These are phyloP conservation scores for Callinectes sapidus DNA, from an alignment of 2,888 invertebrate genomes.

Conservation along the genomic window DNA sequence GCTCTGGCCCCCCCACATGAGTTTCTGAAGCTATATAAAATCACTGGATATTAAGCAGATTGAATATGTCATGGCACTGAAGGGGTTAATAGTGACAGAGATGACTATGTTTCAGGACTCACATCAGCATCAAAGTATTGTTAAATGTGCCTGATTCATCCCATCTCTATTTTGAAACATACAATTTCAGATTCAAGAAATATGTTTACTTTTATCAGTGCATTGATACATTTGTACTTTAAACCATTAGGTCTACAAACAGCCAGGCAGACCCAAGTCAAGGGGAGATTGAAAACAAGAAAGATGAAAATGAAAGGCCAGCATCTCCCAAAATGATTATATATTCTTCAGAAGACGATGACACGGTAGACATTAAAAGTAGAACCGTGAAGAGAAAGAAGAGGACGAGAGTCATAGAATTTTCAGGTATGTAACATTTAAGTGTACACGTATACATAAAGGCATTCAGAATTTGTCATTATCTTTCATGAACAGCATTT, in stretches of 20 bases:
- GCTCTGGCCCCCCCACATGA: no score
- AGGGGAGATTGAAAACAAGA: neutral
- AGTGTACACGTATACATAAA: neutral
- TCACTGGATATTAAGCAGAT: no score
- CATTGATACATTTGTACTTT: neutral
- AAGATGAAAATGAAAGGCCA: neutral
- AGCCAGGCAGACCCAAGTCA: neutral
- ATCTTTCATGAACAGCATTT: neutral
- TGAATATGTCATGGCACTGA: no score
- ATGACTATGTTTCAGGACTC: neutral
- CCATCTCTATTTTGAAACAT: neutral
- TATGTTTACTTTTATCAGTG: no score
- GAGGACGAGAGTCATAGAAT: constrained; percentile 76
- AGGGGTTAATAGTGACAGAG: no score
- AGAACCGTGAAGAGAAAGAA: constrained; percentile 47
- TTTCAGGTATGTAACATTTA: constrained; percentile 77
- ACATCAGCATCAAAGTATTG: neutral
- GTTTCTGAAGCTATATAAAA: no score
- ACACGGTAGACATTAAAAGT: neutral
- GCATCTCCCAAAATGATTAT: constrained; percentile 45
- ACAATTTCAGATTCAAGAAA: neutral
- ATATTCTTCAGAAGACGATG: constrained; percentile 63
- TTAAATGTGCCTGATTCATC: neutral
- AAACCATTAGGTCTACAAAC: neutral
- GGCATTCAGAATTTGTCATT: neutral